Evolutionary conservation across 2,888 invertebrate genomes (phyloP), one percentile per base, ranked within the genome.

Genomic region (Drosophila conformis): DNA sequence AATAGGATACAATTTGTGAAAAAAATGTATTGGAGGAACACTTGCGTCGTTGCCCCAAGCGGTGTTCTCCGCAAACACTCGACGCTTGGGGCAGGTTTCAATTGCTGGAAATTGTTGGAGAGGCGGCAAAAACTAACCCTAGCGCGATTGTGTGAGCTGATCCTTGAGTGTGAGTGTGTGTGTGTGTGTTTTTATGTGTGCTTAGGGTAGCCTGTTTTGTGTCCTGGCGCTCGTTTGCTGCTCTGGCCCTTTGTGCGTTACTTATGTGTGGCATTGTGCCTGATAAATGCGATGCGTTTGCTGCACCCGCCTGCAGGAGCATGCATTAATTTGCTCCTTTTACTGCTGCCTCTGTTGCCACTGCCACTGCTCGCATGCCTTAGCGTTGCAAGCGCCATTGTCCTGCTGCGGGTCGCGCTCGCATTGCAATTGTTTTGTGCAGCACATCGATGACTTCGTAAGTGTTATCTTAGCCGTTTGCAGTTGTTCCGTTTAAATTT

Each of bases 381-480:
- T 15, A 2, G 46, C 25, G 25, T 56, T 35, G 35, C 52, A 13
- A 33, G 56, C 42, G 51, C 69, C 40, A 57, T 64, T 64, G 67
- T 62, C 35, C 64, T 65, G 60, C n/a, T 29, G 57, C 65, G 69
- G 62, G 66, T 64, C 58, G 63, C 60, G 56, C 36, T 62, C 56
- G 73, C 66, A 76, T 72, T 74, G 73, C 82, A 89, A 89, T 86
- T 86, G 85, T 86, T 87, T 85, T 69, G 33, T 31, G 80, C 74
- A 61, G 63, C 73, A 61, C 71, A 76, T 82, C 86, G 80, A 82
- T 80, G 82, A 89, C 87, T 73, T 76, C 71, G 69, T 61, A 66
- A 46, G 60, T 69, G 82, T 73, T 86, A 86, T 85, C 85, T 82
- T 64, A 76, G 78, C 60, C 69, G 18, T 64, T 73, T 62, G 36